Conservation (phyloP, 2,888 invertebrate genomes). For the Dendrolimus pini region DNA sequence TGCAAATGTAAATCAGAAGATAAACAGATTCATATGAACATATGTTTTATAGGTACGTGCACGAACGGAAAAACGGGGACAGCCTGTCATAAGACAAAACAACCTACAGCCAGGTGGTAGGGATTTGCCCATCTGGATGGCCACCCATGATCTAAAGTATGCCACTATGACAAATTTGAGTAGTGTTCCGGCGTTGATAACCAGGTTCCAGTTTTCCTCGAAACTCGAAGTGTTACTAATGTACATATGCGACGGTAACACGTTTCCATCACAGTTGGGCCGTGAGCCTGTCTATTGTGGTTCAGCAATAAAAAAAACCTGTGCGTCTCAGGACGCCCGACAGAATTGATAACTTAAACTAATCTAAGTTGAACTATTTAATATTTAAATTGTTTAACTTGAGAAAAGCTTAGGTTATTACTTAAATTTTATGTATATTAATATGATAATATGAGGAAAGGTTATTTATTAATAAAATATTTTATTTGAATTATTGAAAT, state of each 20-base stretch:
- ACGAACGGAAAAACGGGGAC: not conserved
- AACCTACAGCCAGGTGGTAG: not conserved
- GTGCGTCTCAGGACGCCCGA: no score
- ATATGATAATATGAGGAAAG: no score
- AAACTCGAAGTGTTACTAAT: not conserved
- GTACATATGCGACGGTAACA: not conserved
- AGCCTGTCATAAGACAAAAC: not conserved
- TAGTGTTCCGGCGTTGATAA: not conserved
- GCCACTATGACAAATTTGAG: not conserved
- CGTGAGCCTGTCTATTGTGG: not conserved
- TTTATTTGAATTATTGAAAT: no score
- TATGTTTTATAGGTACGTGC: not conserved
- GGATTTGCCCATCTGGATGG: not conserved
- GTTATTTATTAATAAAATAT: no score
- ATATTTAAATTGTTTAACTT: no score
- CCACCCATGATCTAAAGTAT: not conserved
- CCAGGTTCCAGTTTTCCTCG: not conserved
- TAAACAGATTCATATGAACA: not conserved
- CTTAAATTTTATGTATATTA: no score
- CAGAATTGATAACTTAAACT: no score
- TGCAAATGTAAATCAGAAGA: not conserved
- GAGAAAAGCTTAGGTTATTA: no score
- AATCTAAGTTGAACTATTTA: no score
- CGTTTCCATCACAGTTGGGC: not conserved
- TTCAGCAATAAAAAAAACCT: not conserved